Conservation (phyloP, 2,888 invertebrate species). For the Dorcus hopei region DNA sequence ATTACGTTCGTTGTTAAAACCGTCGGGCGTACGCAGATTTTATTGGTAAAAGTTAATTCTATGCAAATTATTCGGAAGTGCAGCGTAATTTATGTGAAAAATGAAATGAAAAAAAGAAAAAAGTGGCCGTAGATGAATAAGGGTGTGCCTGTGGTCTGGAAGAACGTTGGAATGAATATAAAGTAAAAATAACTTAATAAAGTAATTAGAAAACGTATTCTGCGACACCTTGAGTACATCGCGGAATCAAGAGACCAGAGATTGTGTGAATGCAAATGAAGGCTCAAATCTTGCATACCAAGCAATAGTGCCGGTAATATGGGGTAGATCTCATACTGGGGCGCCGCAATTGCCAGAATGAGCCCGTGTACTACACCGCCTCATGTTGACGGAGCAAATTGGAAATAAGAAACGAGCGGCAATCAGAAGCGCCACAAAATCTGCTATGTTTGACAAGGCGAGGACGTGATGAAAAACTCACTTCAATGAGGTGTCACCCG, state of each 20-base stretch:
- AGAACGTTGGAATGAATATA: conserved; percentile 25
- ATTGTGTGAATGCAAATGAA: conserved; percentile 33
- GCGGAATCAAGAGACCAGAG: conserved; percentile 28
- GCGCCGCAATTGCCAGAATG: conserved; percentile 22
- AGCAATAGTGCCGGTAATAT: conserved; percentile 27
- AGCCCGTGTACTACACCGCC: conserved; percentile 10
- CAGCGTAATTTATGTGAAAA: conserved; percentile 8
- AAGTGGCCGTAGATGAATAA: not conserved
- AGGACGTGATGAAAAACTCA: not conserved
- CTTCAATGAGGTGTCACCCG: not conserved
- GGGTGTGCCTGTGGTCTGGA: conserved; percentile 4
- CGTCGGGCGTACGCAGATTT: conserved; percentile 1
- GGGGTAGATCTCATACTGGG: conserved; percentile 22
- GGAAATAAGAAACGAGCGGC: conserved; percentile 25
- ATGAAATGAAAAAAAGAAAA: conserved; percentile 9
- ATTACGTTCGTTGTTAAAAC: conserved; percentile 1
- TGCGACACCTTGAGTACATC: conserved; percentile 29
- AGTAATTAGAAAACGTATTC: conserved; percentile 32
- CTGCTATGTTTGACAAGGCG: not conserved
- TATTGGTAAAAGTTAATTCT: not conserved
- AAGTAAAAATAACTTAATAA: conserved; percentile 32
- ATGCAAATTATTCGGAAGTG: conserved; percentile 8
- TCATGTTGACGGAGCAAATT: conserved; percentile 24
- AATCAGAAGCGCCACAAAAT: conserved; percentile 2
- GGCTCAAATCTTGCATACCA: conserved; percentile 32